Evolutionary conservation across 2,113 vertebrate genomes (phyloP), one percentile per base, ranked within the genome.

Genomic region (Colistium nudipinnis): DNA sequence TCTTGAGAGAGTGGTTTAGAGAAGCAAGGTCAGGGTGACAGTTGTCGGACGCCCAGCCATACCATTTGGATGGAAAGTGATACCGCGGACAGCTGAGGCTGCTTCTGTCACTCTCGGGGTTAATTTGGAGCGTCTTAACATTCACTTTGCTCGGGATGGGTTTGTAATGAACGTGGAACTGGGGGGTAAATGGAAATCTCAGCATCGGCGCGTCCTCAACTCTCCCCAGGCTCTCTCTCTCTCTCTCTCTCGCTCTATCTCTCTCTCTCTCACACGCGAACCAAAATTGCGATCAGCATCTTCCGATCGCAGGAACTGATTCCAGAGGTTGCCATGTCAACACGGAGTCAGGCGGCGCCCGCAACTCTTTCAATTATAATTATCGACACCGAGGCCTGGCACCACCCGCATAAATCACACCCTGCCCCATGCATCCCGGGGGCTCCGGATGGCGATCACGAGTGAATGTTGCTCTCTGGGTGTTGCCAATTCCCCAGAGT

Each of bases 11-110:
- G 84, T 69, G 66, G 53, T 78, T 36, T 19, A 59, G 80, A 53
- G 73, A 71, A 57, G 80, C 85, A 88, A 90, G 85, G 90, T 92
- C 87, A 90, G 76, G 62, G 79, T 82, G 85, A 88, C 90, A 92
- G 91, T 92, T 92, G 91, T 86, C 86, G 3, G 76, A 60, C 74
- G 77, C 80, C 44, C 72, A 62, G 78, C 78, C 83, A 81, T 85
- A 83, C 79, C 87, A 81, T 88, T 90, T 91, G 88, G 86, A 86
- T 78, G 88, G 90, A 92, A 92, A 91, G 89, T 91, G 88, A 92
- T 90, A 90, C 87, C 70, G 44, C 71, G 27, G 87, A 91, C 91
- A 92, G 90, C 89, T 92, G 91, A 91, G 77, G 74, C 83, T 70
- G 83, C 86, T 80, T 87, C 76, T 81, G 85, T 89, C 84, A 62